phyloP scores from a whole-genome alignment of 2,888 invertebrate species.

The Drosophila hamatofila region DNA sequence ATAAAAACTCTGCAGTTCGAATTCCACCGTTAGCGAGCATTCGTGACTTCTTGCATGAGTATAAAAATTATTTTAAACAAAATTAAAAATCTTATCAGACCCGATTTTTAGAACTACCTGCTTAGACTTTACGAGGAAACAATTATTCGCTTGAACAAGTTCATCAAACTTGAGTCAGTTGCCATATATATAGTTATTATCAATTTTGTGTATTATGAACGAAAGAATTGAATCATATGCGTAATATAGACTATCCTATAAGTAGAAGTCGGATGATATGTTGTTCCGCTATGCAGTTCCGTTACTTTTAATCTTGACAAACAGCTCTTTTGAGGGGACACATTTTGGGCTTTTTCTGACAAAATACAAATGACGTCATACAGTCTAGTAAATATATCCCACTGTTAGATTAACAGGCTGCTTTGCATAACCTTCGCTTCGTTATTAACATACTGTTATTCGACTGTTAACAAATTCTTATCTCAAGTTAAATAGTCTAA shows the following conservation, averaged over 20 bases:
- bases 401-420: no score
- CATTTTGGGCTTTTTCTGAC: neutral
- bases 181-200: neutral
- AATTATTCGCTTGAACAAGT: neutral
- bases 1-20: neutral
- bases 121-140: neutral
- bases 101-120: neutral
- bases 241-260: neutral
- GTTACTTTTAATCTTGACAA: neutral
- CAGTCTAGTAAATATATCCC: no score
- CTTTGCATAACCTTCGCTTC: no score
- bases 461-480: neutral
- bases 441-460: neutral
- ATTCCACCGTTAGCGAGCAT: neutral
- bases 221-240: slow-evolving; percentile 18
- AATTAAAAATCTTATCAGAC: neutral
- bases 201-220: neutral
- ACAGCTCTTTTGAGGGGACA: neutral
- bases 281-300: no score
- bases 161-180: slow-evolving; percentile 4
- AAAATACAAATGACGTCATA: no score
- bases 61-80: no score
- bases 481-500: neutral
- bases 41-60: neutral
- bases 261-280: no score